Evolutionary conservation across 2,888 invertebrate genomes (phyloP).

Genomic region (Brachyopa scutellaris): DNA sequence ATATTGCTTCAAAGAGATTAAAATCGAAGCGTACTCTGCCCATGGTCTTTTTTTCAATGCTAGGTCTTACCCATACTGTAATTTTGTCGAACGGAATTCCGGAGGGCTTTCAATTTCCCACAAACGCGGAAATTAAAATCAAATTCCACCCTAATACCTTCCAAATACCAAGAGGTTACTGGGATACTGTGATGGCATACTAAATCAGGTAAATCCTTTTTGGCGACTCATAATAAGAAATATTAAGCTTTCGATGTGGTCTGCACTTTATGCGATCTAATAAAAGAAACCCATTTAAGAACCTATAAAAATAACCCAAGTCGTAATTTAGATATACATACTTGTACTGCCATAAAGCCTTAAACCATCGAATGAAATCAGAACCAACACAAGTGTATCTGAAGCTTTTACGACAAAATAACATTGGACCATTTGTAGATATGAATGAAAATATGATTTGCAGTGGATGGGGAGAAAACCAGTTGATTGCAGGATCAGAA

Average conservation of each 20-base stretch:
- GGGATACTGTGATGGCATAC: slow-evolving; percentile 10
- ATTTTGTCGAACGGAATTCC: slow-evolving; percentile 11
- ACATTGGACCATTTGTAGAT: background rate
- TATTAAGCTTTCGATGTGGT: slow-evolving; percentile 5
- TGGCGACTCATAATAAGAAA: background rate
- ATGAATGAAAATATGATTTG: slow-evolving; percentile 12
- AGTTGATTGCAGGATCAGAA: too few relatives aligned
- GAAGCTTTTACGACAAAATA: slow-evolving; percentile 28
- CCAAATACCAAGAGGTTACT: slow-evolving; percentile 10
- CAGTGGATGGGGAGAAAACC: background rate
- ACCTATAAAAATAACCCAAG: slow-evolving; percentile 11
- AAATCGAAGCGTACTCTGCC: background rate
- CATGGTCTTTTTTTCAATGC: background rate
- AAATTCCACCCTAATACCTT: background rate
- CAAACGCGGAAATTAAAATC: slow-evolving; percentile 41
- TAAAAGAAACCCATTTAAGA: slow-evolving; percentile 39
- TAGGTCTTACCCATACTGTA: background rate
- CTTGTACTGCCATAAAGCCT: background rate
- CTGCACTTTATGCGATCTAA: slow-evolving; percentile 24
- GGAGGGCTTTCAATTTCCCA: slow-evolving; percentile 19
- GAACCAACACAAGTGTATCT: slow-evolving; percentile 29
- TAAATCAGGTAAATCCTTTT: slow-evolving; percentile 39
- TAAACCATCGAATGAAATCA: slow-evolving; percentile 23
- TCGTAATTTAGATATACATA: background rate
- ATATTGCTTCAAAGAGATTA: slow-evolving; percentile 15